These are phyloP conservation scores for Cetonia aurata DNA, from an alignment of 2,888 invertebrate genomes.

Conservation along the genomic window DNA sequence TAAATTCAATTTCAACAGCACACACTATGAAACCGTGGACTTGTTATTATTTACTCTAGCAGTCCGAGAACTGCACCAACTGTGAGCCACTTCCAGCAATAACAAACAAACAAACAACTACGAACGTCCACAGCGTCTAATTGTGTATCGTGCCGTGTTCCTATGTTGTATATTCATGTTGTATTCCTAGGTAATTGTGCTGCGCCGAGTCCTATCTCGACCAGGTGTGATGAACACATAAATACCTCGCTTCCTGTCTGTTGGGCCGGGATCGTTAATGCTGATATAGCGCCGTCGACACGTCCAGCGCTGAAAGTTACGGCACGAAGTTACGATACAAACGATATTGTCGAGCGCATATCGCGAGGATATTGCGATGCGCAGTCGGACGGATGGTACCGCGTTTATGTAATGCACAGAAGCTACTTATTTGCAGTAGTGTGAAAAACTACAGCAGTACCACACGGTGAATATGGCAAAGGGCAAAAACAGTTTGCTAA, in stretches of 20 bases:
- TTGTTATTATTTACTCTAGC: no score
- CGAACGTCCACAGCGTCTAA: background rate
- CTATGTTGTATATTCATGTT: background rate
- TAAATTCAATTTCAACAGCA: no score
- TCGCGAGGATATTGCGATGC: slow-evolving; percentile 53
- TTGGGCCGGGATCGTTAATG: slow-evolving; percentile 55
- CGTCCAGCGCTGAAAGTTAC: slow-evolving; percentile 53
- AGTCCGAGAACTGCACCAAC: no score
- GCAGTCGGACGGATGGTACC: slow-evolving; percentile 46
- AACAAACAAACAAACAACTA: no score
- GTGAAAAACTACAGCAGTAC: no score
- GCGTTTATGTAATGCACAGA: background rate
- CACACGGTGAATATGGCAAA: no score
- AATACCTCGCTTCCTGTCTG: slow-evolving; percentile 59
- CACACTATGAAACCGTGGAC: no score
- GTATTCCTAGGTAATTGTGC: slow-evolving; percentile 53
- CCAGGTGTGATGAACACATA: slow-evolving; percentile 61
- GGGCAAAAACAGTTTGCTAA: no score
- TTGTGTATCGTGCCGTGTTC: background rate
- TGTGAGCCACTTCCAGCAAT: no score
- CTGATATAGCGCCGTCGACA: slow-evolving; percentile 54
- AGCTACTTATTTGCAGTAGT: no score
- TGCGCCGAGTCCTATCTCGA: slow-evolving; percentile 50
- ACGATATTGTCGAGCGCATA: no score
- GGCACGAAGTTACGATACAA: slow-evolving; percentile 51